These are phyloP conservation scores for Neoscelio sp. DNA, from an alignment of 2,888 invertebrate species.

Conservation along the genomic window DNA sequence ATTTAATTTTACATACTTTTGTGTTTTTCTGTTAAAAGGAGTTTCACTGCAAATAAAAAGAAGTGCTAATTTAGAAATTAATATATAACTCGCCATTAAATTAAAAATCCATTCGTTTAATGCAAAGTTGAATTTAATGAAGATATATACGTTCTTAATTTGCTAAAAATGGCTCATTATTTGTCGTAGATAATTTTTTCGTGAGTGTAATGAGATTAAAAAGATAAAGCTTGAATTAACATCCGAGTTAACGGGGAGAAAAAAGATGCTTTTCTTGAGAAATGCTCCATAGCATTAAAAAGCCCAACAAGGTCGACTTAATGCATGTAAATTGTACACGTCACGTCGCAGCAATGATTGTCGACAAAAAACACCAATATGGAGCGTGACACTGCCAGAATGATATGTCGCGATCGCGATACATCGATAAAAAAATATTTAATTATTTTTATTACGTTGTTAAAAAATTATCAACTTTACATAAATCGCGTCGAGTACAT, in stretches of 20 bases:
- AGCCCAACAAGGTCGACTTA: slow-evolving; percentile 31
- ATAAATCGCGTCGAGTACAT: no score
- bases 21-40: no score
- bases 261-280: slow-evolving; percentile 10
- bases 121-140: slow-evolving; percentile 6
- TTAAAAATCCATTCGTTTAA: slow-evolving; percentile 1
- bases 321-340: slow-evolving; percentile 57
- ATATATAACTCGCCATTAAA: slow-evolving; percentile 4
- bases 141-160: neutral
- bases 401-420: neutral
- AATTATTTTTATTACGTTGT: slow-evolving; percentile 10
- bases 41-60: neutral
- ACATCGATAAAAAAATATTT: neutral
- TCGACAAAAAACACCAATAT: slow-evolving; percentile 26
- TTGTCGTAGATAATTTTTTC: neutral
- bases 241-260: neutral
- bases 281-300: slow-evolving; percentile 8
- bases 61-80: slow-evolving; percentile 16
- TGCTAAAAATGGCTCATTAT: neutral
- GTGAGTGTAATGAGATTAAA: no score
- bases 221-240: neutral
- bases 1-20: no score
- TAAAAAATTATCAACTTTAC: no score
- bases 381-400: slow-evolving; percentile 13
- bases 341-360: slow-evolving; percentile 25